Evolutionary conservation across 2,113 vertebrate genomes (phyloP), one percentile per base, ranked within the genome.

Genomic region (Mastomys coucha): DNA sequence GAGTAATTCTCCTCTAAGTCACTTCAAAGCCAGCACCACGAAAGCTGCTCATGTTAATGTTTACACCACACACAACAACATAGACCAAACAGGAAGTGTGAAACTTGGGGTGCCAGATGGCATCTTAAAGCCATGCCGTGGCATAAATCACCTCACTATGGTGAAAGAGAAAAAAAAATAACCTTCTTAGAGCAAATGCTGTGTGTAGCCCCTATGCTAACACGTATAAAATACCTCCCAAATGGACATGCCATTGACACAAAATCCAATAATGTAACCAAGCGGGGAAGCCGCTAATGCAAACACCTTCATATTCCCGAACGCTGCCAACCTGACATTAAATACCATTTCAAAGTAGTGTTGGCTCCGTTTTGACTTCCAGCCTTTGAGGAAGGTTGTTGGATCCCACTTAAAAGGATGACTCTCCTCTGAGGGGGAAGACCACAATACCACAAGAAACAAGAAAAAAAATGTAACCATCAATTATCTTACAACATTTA

Each of bases 361-460:
- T 97, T 97, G 97, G 94, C 94, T 96, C 88, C 88, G 95, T 97
- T 95, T 97, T 96, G 63, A 97, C 97, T 98, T 96, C 82, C 93
- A 96, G 81, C 97, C 96, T 98, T 97, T 95, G 96, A 98, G 97
- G 76, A 98, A 98, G 97, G 84, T 88, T 97, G 85, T 94, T 98
- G 95, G 91, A 97, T 98, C 87, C 87, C 97, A 98, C 97, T 98
- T 98, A 92, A 98, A 98, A 98, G 97, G 87, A 96, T 81, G 45
- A 97, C 91, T 98, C 93, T 94, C 94, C 94, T 98, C 96, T 96
- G 84, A 97, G 95, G 88, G 96, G 94, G 88, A 98, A 97, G 97
- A 97, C 96, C 97, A 97, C 97, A 92, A 97, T 88, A 98, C 98
- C 98, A 98, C 97, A 98, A 98, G 91, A 65, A 77, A 97, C 91